phyloP scores from a whole-genome alignment of 2,113 vertebrate genomes.

The Potamarius usumacintae region DNA sequence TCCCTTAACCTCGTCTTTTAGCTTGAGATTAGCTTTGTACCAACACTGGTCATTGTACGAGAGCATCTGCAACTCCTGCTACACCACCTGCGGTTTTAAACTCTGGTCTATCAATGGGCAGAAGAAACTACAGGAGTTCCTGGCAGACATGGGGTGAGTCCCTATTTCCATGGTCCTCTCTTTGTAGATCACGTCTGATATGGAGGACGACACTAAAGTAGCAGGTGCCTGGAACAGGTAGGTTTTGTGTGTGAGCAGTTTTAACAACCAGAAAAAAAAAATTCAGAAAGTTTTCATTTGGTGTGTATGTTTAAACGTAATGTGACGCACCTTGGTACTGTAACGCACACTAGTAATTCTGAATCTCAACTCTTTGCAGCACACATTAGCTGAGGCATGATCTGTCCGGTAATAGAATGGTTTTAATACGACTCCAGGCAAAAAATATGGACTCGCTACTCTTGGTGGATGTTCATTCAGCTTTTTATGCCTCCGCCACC shows the following conservation, averaged over 20 bases:
- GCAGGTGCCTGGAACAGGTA: neutral
- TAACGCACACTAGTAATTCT: neutral
- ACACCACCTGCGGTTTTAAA: conserved; percentile 87
- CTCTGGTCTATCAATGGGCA: conserved; percentile 95
- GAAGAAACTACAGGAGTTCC: conserved; percentile 92
- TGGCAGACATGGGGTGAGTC: conserved; percentile 93
- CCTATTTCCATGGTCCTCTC: too few relatives aligned
- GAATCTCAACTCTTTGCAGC: too few relatives aligned
- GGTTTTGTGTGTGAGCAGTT: neutral
- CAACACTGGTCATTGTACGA: conserved; percentile 97
- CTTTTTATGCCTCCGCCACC: too few relatives aligned
- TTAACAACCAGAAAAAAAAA: neutral
- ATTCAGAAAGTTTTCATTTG: neutral
- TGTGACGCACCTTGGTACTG: neutral
- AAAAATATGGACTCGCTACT: too few relatives aligned
- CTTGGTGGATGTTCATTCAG: too few relatives aligned
- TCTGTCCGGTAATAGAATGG: too few relatives aligned
- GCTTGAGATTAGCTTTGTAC: conserved; percentile 88
- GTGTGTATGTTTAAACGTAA: neutral
- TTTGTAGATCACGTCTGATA: too few relatives aligned
- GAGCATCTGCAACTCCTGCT: conserved; percentile 91
- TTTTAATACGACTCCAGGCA: too few relatives aligned
- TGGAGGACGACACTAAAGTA: too few relatives aligned
- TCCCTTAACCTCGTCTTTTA: conserved; percentile 68
- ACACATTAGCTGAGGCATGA: too few relatives aligned